Base-by-base conservation (phyloP, 2,797 vertebrate species). In the Staurois parvus region DNA sequence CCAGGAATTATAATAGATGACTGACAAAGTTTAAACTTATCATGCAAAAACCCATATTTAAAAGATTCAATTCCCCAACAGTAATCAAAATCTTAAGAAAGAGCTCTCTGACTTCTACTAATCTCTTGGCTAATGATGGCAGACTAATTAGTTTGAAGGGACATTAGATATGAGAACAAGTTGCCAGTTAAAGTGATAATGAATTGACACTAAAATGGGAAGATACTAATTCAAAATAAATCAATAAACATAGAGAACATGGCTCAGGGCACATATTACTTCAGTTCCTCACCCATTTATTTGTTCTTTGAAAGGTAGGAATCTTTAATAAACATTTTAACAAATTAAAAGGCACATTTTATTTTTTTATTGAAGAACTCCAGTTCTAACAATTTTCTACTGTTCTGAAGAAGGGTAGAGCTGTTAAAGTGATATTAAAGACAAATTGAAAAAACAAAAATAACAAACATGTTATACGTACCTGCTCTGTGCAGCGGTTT, bases 11-110 rank as follows among this genome's bases (percentile, higher is more conserved):
- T 42, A n/a, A 24, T 64, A 11, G 15, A 52, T 66, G 29, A 82
- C 32, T 86, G 73, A 72, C 74, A 72, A 70, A 72, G 42, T 79
- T 79, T 83, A 68, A 86, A 74, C 42, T 79, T 67, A 64, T 83
- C 74, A 72, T 75, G 73, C 79, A 76, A 69, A 28, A 72, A 77
- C 48, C 40, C n/a, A 56, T 28, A 79, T 68, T 79, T 72, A 42
- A 28, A 52, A 72, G 76, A 72, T 83, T 70, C 64, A 67, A 78
- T 42, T 73, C 52, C 56, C 37, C 75, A 75, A 86, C 83, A 42
- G 85, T 30, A 83, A 83, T 75, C 32, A 78, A 45, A 73, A 45
- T 2, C 67, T 59, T 70, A 17, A 62, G 29, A 77, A 70, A 37
- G 4, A 70, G 29, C 34, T 79, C 24, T 40, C 5, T 42, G 73